Evolutionary conservation across 2,888 invertebrate genomes (phyloP), one percentile per base, ranked within the genome.

Genomic region (Leptarthrus brevirostris): DNA sequence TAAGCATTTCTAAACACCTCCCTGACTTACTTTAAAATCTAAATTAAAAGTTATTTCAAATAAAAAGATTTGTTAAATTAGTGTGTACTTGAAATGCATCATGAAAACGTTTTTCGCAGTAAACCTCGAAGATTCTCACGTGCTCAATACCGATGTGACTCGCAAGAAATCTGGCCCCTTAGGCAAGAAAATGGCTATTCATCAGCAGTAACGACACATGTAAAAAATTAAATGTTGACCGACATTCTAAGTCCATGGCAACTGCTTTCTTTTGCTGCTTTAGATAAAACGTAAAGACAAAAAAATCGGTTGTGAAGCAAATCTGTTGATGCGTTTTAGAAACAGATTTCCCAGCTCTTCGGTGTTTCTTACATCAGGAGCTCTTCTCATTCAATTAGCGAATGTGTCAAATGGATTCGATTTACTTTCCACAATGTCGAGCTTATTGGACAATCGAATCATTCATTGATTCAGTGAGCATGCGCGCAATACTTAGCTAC

Each of bases 391-490:
- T 71, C 71, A 71, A 71, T 71, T 71, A 54, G 71, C 71, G 54
- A 71, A 71, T 71, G 71, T 54, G 36, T 40, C 54, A 71, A 71
- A 71, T 71, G 71, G 71, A 71, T 71, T 71, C 71, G 71, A 54
- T 71, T 71, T 71, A 71, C 71, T 71, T 71, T 71, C 71, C 53
- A 71, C 54, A 40, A 26, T 36, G 69, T 52, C 30, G 52, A 30
- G 30, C 24, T 47, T 54, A 40, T 54, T 71, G 54, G 54, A 71
- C 71, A 54, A 71, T 71, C 54, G 71, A 54, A 54, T 40, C 71
- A 54, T 54, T 71, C 71, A 71, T 70, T 70, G 71, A 71, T 20
- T 53, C 71, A 53, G 40, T 71, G 71, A 54, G 54, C 53, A 54
- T 71, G 54, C 71, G 54, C 71, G 54, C 24, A 54, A 71, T 40